Conservation (phyloP, 2,113 vertebrate genomes). For the Dasyprocta punctata region DNA sequence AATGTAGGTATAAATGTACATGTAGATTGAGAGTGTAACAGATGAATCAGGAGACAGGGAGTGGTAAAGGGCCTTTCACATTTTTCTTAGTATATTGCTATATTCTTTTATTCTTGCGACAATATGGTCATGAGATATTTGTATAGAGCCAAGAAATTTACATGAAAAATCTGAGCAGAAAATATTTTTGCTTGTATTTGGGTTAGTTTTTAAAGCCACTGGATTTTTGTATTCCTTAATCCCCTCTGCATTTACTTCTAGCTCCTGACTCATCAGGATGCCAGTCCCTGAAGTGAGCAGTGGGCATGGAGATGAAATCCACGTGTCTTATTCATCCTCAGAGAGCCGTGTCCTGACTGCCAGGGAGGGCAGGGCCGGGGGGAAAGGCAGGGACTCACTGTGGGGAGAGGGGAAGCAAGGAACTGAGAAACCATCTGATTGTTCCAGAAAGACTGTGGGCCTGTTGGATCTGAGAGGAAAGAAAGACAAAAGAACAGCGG, state of each 20-base stretch:
- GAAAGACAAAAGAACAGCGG: neutral
- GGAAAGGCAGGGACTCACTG: rapidly evolving
- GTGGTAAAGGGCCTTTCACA: neutral
- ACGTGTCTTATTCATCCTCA: slow-evolving; percentile 59
- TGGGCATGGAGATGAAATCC: slow-evolving; percentile 74
- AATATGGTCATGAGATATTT: neutral
- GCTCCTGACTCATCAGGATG: slow-evolving; percentile 61
- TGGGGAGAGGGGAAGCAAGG: neutral
- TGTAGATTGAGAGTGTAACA: neutral
- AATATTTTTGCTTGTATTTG: slow-evolving; percentile 29
- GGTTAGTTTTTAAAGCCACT: neutral
- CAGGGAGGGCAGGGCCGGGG: neutral
- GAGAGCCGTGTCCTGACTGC: neutral
- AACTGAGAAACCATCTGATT: neutral
- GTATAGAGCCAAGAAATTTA: neutral
- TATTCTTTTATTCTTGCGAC: neutral
- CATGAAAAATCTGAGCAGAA: neutral
- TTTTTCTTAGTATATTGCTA: neutral
- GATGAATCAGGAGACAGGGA: too few relatives aligned
- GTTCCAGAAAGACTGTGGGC: neutral
- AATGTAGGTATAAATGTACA: neutral
- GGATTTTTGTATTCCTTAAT: slow-evolving; percentile 75
- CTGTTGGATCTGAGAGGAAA: neutral
- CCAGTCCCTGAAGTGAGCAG: slow-evolving; percentile 67
- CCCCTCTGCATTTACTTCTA: slow-evolving; percentile 45